phyloP scores from a whole-genome alignment of 2,888 invertebrate species.

The Andrena bucephala region DNA sequence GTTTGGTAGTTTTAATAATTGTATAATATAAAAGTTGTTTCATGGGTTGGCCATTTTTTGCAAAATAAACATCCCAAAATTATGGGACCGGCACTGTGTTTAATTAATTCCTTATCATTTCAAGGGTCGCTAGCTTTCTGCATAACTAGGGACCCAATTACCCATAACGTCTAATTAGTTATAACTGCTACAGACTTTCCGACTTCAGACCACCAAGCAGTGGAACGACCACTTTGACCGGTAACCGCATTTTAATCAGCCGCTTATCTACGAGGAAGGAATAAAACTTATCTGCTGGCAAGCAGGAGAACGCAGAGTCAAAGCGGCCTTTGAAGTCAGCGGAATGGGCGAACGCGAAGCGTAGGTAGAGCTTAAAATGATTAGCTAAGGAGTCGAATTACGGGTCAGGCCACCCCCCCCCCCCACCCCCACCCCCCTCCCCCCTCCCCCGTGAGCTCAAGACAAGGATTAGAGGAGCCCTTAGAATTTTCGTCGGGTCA shows the following conservation, averaged over 20 bases:
- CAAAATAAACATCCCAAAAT: too few relatives aligned
- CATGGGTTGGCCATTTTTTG: too few relatives aligned
- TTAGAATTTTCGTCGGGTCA: constrained; percentile 61
- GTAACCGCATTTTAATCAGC: constrained; percentile 31
- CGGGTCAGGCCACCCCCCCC: constrained; percentile 26
- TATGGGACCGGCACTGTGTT: too few relatives aligned
- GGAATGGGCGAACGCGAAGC: constrained; percentile 7
- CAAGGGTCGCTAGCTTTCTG: too few relatives aligned
- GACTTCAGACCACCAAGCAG: neutral
- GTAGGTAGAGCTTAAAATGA: constrained; percentile 48
- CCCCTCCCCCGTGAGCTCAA: constrained; percentile 8
- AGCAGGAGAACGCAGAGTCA: constrained; percentile 9
- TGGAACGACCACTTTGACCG: constrained; percentile 28
- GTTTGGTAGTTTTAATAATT: too few relatives aligned
- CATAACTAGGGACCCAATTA: neutral
- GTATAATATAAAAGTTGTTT: too few relatives aligned
- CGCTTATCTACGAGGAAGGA: constrained; percentile 12
- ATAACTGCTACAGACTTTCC: neutral
- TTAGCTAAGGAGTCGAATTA: constrained; percentile 61
- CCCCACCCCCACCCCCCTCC: constrained; percentile 7
- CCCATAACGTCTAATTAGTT: neutral
- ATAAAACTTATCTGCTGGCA: constrained; percentile 30
- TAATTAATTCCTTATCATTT: too few relatives aligned
- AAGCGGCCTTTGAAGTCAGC: constrained; percentile 51
- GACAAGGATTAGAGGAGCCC: constrained; percentile 65